Evolutionary conservation across 2,888 invertebrate species (phyloP), one percentile per base, ranked within the genome.

Genomic region (Aphidoletes aphidimyza): DNA sequence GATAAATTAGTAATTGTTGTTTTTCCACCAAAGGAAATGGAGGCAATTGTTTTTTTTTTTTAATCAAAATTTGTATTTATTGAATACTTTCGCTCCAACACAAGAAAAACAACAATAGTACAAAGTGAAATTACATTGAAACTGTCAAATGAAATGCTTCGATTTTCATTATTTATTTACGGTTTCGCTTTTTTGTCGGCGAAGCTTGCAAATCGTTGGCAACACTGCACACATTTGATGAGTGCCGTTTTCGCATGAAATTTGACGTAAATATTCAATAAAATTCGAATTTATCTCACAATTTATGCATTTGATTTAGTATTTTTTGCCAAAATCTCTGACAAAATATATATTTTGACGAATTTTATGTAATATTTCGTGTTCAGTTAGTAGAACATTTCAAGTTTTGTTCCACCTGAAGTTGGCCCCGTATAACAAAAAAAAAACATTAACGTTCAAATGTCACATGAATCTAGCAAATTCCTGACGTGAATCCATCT

Each of bases 121-220:
- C 37, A 81, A 81, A 81, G 37, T 81, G 81, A 81, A 81, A 81
- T 37, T 81, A 36, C 22, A 81, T 81, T n/a, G 9, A 37, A 81
- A 81, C 81, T 81, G 81, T 81, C 81, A 81, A 81, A 37, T n/a
- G 5, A 37, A 81, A 81, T 81, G 81, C 81, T 81, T 81, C 81
- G 81, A 36, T 36, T 81, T 81, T 81, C 69, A 69, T 69, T 69
- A 69, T 69, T 69, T 69, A 69, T 69, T 69, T 69, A 69, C 69
- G 26, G n/a, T 69, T 30, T 69, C 69, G 30, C 34, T 11, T 69
- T 47, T n/a, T 54, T 69, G 26, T 69, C 30, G 17, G 34, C 34
- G 69, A 69, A 30, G 69, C 69, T 69, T 69, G 69, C 69, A 34
- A 69, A 69, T 69, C 34, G 69, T 69, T 69, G 69, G 69, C 69